Conservation (phyloP, 1,140 invertebrate species). For the Riptortus pedestris region DNA sequence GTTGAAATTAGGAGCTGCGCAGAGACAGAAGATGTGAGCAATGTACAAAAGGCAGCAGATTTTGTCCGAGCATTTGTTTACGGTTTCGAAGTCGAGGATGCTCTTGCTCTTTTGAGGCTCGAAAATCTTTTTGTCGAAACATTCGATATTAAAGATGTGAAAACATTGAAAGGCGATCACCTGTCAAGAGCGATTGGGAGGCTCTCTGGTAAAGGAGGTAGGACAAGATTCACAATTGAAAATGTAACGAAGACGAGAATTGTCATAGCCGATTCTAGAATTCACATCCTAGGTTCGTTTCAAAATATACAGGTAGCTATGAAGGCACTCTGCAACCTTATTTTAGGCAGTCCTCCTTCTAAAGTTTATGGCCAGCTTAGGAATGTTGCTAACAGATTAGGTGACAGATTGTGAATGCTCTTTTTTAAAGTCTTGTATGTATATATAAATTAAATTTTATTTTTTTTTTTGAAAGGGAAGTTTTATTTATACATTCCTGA, state of each 20-base stretch:
- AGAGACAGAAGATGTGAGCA: slow-evolving; percentile 75
- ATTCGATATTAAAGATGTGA: slow-evolving; percentile 96
- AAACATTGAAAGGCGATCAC: slow-evolving; percentile 91
- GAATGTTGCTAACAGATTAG: slow-evolving; percentile 66
- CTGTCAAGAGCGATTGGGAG: slow-evolving; percentile 89
- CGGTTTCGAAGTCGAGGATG: slow-evolving; percentile 97
- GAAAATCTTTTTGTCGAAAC: slow-evolving; percentile 96
- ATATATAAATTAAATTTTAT: no score
- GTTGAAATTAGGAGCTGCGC: slow-evolving; percentile 71
- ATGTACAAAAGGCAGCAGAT: slow-evolving; percentile 94
- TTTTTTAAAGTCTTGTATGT: no score
- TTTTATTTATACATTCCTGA: no score
- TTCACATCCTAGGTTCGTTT: slow-evolving; percentile 95
- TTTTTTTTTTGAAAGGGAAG: no score
- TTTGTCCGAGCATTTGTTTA: slow-evolving; percentile 94
- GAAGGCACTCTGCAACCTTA: slow-evolving; percentile 93
- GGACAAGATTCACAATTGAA: slow-evolving; percentile 97
- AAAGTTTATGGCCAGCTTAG: slow-evolving; percentile 92
- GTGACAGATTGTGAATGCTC: slow-evolving; percentile 36
- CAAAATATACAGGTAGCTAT: slow-evolving; percentile 94
- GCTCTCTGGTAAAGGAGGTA: slow-evolving; percentile 91
- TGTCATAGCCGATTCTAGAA: slow-evolving; percentile 89
- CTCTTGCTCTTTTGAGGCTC: slow-evolving; percentile 82
- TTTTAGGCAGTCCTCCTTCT: slow-evolving; percentile 87
- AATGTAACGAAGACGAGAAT: slow-evolving; percentile 98